Evolutionary conservation across 1,140 invertebrate species (phyloP), one percentile per base, ranked within the genome.

Genomic region (Zophobas morio): DNA sequence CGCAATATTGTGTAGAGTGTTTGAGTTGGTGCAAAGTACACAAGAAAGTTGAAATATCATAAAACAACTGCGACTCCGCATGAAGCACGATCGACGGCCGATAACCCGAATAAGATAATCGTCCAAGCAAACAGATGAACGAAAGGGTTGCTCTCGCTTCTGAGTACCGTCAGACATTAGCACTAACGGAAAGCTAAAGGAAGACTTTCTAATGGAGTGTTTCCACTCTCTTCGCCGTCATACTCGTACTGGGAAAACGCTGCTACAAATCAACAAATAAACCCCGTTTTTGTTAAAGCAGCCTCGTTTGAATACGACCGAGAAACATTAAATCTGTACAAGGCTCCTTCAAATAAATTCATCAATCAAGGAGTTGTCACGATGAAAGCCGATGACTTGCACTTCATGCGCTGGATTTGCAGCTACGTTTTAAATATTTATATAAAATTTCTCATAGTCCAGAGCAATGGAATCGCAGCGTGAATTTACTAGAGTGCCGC

Each of bases 211-310:
- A 66, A 66, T 66, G 20, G 60, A 66, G 60, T 66, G 39, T 42
- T 66, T 66, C 39, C 39, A 42, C n/a, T 66, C 2, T 42, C 51
- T 20, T 33, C 37, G 1, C 5, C 37, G n/a, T 42, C 60, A 46
- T 33, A 66, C 40, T 20, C 20, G 20, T 20, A 66, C 60, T 66
- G 39, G 39, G 60, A 66, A 66, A 66, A 66, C 60, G 39, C 42
- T 60, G 56, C 37, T 66, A 66, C 60, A 66, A 37, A 66, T 66
- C 60, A 66, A 42, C 60, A 66, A 66, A 66, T 66, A 66, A 66
- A 66, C 60, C 6, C 2, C 20, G 39, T 66, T 66, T 66, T 66
- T 66, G 39, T 39, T 42, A 5, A 6, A 42, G 6, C 60, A 66
- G 60, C 39, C 3, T 66, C 39, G 60, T 66, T 42, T 66, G 60